Base-by-base conservation (phyloP, 2,113 vertebrate genomes). In the Pycnonotus jocosus region DNA sequence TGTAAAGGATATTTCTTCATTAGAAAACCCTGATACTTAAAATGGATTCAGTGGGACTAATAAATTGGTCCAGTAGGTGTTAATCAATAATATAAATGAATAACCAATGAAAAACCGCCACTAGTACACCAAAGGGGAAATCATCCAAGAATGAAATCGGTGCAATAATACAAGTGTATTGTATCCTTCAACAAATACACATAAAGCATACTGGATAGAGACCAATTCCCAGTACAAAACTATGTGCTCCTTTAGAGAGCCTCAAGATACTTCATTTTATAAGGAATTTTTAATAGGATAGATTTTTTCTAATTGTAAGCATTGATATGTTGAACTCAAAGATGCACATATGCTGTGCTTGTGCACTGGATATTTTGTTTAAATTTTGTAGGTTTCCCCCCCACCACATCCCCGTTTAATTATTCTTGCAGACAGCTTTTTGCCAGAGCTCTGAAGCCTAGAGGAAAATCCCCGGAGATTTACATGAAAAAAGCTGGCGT, bases 71-170 rank as follows among this genome's bases (percentile, higher is more conserved):
- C 37, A 14, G 68, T 96, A 93, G 91, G 65, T 96, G 96, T 98
- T 97, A 97, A 97, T 97, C 97, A 97, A 97, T 98, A 97, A 73
- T 81, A 87, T 85, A 94, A 96, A 97, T 96, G 96, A 98, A 97
- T 98, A 98, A 97, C 93, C 97, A 97, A 95, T 96, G 97, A 78
- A 95, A 97, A 97, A 61, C 68, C 70, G 95, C 91, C 95, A 95
- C 90, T 91, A 37, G 70, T 45, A 89, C 57, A 92, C 97, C 98
- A 96, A 97, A 97, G 95, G 97, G 97, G 97, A 98, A 98, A 98
- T 96, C 97, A 97, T 95, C 90, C 92, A 96, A 97, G 97, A 97
- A 97, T 96, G 91, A 98, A 98, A 97, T 97, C 9, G 3, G 94
- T 88, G 64, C 81, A 94, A 97, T 94, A 96, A 95, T 88, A 82